Evolutionary conservation across 1,140 invertebrate genomes (phyloP).

Genomic region (Hylyphantes graminicola): DNA sequence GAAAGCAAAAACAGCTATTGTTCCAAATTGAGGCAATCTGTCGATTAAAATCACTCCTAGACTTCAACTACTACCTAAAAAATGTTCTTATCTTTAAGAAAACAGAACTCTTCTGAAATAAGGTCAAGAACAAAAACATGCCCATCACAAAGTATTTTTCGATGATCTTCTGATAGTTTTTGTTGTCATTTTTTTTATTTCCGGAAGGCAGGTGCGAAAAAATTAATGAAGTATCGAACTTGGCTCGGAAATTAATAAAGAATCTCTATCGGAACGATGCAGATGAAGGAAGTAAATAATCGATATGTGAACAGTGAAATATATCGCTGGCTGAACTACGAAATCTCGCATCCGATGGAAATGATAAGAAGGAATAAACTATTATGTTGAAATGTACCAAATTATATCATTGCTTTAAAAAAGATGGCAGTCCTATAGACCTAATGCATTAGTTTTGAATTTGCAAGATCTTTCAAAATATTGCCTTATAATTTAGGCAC

Average conservation of each 20-base stretch:
- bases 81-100: constrained; percentile 23
- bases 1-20: constrained; percentile 15
- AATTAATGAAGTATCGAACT: constrained; percentile 41
- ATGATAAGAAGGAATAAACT: too few species aligned
- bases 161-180: constrained; percentile 33
- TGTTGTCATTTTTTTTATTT: constrained; percentile 1
- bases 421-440: too few species aligned
- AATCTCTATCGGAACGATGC: constrained; percentile 21
- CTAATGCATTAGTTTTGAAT: too few species aligned
- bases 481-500: too few species aligned
- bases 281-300: constrained; percentile 30
- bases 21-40: constrained; percentile 35
- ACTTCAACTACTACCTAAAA: neutral
- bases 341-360: too few species aligned
- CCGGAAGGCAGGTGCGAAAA: constrained; percentile 21
- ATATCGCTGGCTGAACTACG: too few species aligned
- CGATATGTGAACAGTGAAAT: neutral
- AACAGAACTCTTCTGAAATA: neutral
- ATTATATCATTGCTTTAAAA: too few species aligned
- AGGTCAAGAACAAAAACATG: neutral
- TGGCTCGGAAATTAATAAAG: constrained; percentile 16
- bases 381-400: too few species aligned
- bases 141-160: constrained; percentile 33
- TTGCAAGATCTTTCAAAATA: too few species aligned
- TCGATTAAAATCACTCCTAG: constrained; percentile 31